Conservation (phyloP, 2,888 invertebrate species). For the Falcaria lacertinaria region DNA sequence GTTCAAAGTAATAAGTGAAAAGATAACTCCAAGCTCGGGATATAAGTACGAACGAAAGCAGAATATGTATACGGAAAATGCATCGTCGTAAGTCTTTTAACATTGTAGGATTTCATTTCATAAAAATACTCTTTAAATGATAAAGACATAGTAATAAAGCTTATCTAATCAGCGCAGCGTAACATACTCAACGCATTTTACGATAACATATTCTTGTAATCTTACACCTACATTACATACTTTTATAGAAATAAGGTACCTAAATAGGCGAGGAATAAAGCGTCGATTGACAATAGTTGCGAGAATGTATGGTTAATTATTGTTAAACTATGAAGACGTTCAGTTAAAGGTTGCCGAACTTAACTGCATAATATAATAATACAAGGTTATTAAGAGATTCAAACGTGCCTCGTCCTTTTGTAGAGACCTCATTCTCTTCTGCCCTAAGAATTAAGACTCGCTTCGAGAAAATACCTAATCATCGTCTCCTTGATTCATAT, state of each 20-base stretch:
- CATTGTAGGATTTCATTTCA: too few relatives aligned
- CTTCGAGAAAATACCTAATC: too few relatives aligned
- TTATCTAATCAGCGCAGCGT: slow-evolving; percentile 40
- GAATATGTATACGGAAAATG: slow-evolving; percentile 9
- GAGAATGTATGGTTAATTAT: slow-evolving; percentile 7
- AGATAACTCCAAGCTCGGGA: too few relatives aligned
- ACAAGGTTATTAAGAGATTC: too few relatives aligned
- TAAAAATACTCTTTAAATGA: slow-evolving; percentile 16
- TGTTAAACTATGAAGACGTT: too few relatives aligned
- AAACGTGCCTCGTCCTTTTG: too few relatives aligned
- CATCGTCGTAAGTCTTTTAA: background rate
- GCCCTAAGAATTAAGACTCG: too few relatives aligned
- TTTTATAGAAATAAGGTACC: slow-evolving; percentile 8
- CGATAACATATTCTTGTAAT: slow-evolving; percentile 46
- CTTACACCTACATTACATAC: slow-evolving; percentile 46
- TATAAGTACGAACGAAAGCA: slow-evolving; percentile 3
- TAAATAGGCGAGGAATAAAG: slow-evolving; percentile 4
- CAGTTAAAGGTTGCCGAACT: too few relatives aligned
- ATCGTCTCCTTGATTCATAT: too few relatives aligned
- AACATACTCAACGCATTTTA: slow-evolving; percentile 31
- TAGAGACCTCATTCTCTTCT: too few relatives aligned
- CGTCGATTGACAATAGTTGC: background rate
- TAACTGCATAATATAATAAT: too few relatives aligned
- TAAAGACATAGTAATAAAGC: slow-evolving; percentile 27
- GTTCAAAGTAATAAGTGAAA: too few relatives aligned